phyloP scores from a whole-genome alignment of 2,888 invertebrate genomes.

The Smittia aterrima region DNA sequence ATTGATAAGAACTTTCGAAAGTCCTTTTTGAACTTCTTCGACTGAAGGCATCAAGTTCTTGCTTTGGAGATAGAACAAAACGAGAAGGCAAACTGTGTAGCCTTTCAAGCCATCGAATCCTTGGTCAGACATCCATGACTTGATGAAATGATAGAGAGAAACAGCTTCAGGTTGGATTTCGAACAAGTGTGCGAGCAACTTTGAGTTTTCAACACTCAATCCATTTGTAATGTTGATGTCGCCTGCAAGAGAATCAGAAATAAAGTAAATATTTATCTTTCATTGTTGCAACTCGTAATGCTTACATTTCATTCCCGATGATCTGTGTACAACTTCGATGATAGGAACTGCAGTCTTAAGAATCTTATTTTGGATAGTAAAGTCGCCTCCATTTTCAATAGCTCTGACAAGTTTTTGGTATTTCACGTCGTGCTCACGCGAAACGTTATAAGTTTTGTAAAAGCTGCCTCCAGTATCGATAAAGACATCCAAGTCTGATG shows the following conservation, averaged over 20 bases:
- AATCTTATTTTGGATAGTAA: not conserved
- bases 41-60: not conserved
- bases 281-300: not conserved
- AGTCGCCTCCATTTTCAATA: not conserved
- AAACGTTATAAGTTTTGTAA: no score
- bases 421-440: no score
- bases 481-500: not conserved
- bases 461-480: not conserved
- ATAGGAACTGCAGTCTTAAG: not conserved
- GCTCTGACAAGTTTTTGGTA: no score
- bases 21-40: not conserved
- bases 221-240: constrained; percentile 20
- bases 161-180: constrained; percentile 25
- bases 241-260: no score
- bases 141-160: constrained; percentile 7
- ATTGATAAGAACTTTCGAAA: not conserved
- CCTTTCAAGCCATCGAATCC: not conserved
- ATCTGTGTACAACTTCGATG: not conserved
- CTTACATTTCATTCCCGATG: not conserved
- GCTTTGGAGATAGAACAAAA: constrained; percentile 7
- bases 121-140: not conserved
- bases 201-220: not conserved
- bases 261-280: not conserved
- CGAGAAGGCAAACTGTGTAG: not conserved
- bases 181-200: constrained; percentile 11